Conservation (phyloP, 2,888 invertebrate genomes). For the Pseudococcus viburni region DNA sequence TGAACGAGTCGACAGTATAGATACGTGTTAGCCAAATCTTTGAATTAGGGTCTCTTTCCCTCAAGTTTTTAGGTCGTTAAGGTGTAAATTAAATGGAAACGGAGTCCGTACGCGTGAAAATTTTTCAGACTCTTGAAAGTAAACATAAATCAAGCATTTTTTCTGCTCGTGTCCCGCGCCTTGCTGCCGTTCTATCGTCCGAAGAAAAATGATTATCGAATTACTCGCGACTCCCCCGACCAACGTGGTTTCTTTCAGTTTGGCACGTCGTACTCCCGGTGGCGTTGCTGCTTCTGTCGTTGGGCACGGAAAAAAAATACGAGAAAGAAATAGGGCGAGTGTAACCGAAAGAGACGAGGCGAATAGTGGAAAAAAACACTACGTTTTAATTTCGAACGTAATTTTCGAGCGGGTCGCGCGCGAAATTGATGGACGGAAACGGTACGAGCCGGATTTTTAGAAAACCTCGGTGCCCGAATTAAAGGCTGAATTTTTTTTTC, state of each 20-base stretch:
- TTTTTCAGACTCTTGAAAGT: conserved; percentile 33
- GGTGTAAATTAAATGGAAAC: conserved; percentile 39
- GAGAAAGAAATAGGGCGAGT: not conserved
- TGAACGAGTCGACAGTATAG: not conserved
- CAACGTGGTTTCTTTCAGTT: not conserved
- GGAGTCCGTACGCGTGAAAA: conserved; percentile 26
- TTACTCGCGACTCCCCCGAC: not conserved
- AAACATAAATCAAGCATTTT: conserved; percentile 54
- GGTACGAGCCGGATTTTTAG: not conserved
- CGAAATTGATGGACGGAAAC: conserved; percentile 16
- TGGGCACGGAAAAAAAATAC: not conserved
- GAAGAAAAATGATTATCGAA: conserved; percentile 52
- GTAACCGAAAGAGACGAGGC: not conserved
- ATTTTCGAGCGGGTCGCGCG: not conserved
- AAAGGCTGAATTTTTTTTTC: not conserved
- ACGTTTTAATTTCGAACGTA: conserved; percentile 27
- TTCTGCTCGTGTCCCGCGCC: not conserved
- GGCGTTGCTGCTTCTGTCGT: not conserved
- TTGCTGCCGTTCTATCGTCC: not conserved
- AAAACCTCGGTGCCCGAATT: not conserved
- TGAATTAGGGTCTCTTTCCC: not conserved
- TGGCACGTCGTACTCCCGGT: conserved; percentile 10
- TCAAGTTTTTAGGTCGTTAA: conserved; percentile 26
- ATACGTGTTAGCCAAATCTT: conserved; percentile 26
- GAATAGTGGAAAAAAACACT: not conserved